A percentile compares a stretch with the other conserved stretches of the same genome.
Conservation (phyloP, 2,797 vertebrate genomes). For the Ctenosaura bakeri region DNA sequence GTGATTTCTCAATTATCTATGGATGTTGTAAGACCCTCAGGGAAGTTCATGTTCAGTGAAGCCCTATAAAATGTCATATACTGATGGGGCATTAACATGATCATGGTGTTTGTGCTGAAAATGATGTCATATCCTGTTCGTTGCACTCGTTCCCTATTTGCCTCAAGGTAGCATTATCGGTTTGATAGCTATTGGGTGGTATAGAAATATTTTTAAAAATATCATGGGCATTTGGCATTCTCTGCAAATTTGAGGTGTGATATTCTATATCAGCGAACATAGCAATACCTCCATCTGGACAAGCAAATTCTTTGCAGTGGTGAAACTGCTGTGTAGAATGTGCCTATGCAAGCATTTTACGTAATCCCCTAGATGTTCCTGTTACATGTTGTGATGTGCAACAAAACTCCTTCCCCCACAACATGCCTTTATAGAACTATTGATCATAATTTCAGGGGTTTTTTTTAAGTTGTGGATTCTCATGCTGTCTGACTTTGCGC, state of each 20-base stretch:
- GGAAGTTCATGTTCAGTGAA: not conserved
- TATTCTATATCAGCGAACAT: not conserved
- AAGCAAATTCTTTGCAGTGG: not conserved
- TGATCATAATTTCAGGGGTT: not conserved
- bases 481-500: too few relatives aligned
- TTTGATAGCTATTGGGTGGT: not conserved
- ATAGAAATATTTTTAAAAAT: not conserved
- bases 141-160: not conserved
- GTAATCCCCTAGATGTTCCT: not conserved
- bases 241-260: not conserved
- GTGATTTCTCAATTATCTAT: not conserved
- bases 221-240: not conserved
- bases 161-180: not conserved
- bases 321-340: not conserved
- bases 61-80: not conserved
- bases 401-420: not conserved
- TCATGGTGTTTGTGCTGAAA: not conserved
- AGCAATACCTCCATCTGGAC: too few relatives aligned
- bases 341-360: not conserved
- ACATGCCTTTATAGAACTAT: not conserved
- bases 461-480: not conserved
- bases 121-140: not conserved
- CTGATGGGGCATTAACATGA: not conserved
- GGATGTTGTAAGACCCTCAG: not conserved
- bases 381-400: not conserved